Conservation (phyloP, 2,113 vertebrate species). For the Callionymus lyra region DNA sequence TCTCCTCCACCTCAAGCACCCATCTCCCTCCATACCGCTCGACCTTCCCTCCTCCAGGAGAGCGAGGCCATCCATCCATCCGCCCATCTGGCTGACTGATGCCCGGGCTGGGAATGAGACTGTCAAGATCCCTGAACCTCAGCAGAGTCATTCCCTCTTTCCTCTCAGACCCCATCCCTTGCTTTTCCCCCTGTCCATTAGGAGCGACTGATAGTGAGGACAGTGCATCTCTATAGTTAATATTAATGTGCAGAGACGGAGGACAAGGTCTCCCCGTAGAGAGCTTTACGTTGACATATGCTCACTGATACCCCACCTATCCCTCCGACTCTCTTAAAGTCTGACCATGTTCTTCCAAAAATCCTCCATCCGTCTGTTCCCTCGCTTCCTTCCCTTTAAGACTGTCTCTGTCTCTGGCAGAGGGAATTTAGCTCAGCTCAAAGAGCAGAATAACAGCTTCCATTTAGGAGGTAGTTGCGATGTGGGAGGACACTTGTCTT, state of each 20-base stretch:
- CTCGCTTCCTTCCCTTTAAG: slow-evolving; percentile 9
- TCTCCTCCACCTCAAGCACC: slow-evolving; percentile 44
- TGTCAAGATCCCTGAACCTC: slow-evolving; percentile 59
- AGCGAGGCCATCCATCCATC: slow-evolving; percentile 56
- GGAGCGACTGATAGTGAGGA: slow-evolving; percentile 46
- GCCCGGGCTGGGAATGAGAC: slow-evolving; percentile 54
- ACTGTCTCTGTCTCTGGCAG: slow-evolving; percentile 4
- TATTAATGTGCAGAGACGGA: slow-evolving; percentile 57
- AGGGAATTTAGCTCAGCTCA: neutral
- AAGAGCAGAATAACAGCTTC: neutral
- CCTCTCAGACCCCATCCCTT: slow-evolving; percentile 8
- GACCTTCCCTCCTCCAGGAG: slow-evolving; percentile 55
- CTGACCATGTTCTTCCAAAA: slow-evolving; percentile 11
- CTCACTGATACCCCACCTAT: slow-evolving; percentile 33
- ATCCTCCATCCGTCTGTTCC: slow-evolving; percentile 7
- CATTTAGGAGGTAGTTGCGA: slow-evolving; percentile 22
- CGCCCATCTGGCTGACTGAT: slow-evolving; percentile 56
- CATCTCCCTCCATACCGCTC: slow-evolving; percentile 39
- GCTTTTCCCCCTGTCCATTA: slow-evolving; percentile 29
- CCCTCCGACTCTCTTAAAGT: slow-evolving; percentile 27
- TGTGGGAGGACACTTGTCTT: slow-evolving; percentile 22
- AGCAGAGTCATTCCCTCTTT: slow-evolving; percentile 37
- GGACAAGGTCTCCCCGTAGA: slow-evolving; percentile 55
- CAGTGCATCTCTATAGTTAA: slow-evolving; percentile 50
- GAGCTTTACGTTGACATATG: slow-evolving; percentile 54